Conservation (phyloP, 2,888 invertebrate genomes). For the Exephanes ischioxanthus region DNA sequence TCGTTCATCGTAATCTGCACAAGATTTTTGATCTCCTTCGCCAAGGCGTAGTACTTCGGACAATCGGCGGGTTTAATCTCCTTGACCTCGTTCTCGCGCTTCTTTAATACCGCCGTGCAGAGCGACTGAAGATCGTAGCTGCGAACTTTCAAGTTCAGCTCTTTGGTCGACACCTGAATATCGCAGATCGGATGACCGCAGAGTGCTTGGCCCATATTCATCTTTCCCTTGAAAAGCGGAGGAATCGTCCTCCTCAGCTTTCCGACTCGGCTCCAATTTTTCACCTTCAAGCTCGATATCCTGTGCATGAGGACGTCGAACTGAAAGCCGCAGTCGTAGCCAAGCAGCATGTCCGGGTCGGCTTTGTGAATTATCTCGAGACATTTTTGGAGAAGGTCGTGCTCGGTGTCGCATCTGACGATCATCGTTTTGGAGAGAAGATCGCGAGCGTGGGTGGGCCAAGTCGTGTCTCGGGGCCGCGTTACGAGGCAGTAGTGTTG, state of each 20-base stretch:
- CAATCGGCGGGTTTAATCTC: constrained; percentile 91
- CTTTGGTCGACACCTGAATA: constrained; percentile 96
- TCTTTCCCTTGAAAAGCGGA: constrained; percentile 81
- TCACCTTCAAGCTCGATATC: constrained; percentile 90
- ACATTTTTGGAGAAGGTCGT: constrained; percentile 94
- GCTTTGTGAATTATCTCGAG: constrained; percentile 93
- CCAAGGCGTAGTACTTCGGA: constrained; percentile 88
- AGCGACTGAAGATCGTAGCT: constrained; percentile 96
- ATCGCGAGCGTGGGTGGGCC: constrained; percentile 94
- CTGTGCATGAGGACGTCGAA: constrained; percentile 96
- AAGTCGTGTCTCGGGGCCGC: constrained; percentile 91
- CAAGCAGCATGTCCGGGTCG: constrained; percentile 97
- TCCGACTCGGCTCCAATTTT: constrained; percentile 96
- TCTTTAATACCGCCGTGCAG: constrained; percentile 90
- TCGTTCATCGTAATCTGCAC: constrained; percentile 94
- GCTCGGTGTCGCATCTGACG: constrained; percentile 93
- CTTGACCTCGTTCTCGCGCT: constrained; percentile 90
- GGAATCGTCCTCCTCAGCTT: constrained; percentile 90
- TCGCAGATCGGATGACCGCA: constrained; percentile 96
- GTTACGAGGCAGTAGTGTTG: constrained; percentile 95
- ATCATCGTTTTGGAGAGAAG: constrained; percentile 89
- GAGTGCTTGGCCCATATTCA: constrained; percentile 80
- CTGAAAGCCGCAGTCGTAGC: constrained; percentile 97
- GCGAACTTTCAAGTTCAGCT: constrained; percentile 93
- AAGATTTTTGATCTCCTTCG: constrained; percentile 90